Evolutionary conservation across 2,113 vertebrate genomes (phyloP).

Genomic region (Vulpes vulpes): DNA sequence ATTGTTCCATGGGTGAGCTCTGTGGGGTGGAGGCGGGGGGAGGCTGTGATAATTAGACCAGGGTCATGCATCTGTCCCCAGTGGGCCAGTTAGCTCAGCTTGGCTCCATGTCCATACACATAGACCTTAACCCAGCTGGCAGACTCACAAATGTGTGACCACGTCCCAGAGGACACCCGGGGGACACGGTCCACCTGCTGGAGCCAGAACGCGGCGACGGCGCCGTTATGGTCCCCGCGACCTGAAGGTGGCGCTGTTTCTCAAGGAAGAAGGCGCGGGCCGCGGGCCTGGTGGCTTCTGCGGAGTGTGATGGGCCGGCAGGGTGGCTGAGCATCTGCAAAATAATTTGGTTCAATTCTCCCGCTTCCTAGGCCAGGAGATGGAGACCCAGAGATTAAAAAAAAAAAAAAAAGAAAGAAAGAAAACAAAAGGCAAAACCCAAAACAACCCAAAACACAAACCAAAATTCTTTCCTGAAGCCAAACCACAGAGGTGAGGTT

Average conservation of each 20-base stretch:
- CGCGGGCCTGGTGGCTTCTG: background rate
- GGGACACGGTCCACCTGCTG: background rate
- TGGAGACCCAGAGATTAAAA: background rate
- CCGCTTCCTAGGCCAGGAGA: background rate
- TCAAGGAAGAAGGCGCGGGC: background rate
- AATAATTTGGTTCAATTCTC: too few relatives aligned
- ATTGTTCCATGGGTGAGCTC: background rate
- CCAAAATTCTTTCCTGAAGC: background rate
- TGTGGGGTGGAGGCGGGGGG: background rate
- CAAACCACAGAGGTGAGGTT: background rate
- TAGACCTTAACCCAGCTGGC: conserved; percentile 5
- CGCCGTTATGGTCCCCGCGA: background rate
- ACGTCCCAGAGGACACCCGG: background rate
- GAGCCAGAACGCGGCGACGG: fast-evolving
- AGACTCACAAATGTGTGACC: background rate
- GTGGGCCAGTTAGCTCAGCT: conserved; percentile 31
- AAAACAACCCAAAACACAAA: too few relatives aligned
- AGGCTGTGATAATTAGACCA: background rate
- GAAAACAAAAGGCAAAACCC: too few relatives aligned
- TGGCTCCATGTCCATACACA: background rate
- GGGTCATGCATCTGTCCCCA: background rate
- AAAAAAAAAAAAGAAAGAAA: too few relatives aligned
- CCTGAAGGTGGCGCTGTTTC: conserved; percentile 73
- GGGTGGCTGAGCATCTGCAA: background rate
- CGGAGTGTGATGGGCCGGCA: fast-evolving